Base-by-base conservation (phyloP, 2,888 invertebrate genomes). In the Acholoe squamosa region DNA sequence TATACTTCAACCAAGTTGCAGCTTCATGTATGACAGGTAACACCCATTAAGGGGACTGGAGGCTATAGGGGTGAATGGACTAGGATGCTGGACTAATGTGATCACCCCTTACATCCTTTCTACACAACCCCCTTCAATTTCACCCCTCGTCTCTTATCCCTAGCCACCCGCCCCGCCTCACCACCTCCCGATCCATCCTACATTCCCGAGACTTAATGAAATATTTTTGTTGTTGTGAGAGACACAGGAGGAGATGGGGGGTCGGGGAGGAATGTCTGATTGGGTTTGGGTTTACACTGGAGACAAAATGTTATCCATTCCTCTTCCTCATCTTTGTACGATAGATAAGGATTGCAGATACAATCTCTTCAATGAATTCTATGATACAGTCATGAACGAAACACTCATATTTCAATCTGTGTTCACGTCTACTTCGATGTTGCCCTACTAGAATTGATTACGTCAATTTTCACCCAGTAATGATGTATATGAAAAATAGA, bases 141-240 rank as follows among this genome's bases (percentile, higher is more conserved):
- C 76, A 76, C 76, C 76, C 28, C 31, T 76, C 76, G 76, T 76
- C 25, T 76, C 76, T 31, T 16, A 31, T 28, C 76, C 76, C 25
- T 61, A 61, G n/a, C 22, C 5, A 3, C 14, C 22, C 14, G 25
- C 61, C 61, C 61, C 22, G 43, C 43, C 61, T 5, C 61, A 14
- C 61, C 22, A 5, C 22, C 61, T 61, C 61, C 22, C 61, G 1
- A 22, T n/a, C 61, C 61, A 61, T n/a, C 25, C 61, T 25, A 61
- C 61, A 61, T 61, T 22, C 61, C 61, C 22, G 5, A 22, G 25
- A 22, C 61, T 61, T 61, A 61, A 61, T n/a, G 61, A 25, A 25
- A 61, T 25, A 61, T 61, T 22, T 22, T n/a, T n/a, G n/a, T 61
- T 22, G 25, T n/a, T 61, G 61, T 5, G 61, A 25, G 61, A 25